Evolutionary conservation across 2,888 invertebrate species (phyloP).

Genomic region (Hirtodrosophila trivittata): DNA sequence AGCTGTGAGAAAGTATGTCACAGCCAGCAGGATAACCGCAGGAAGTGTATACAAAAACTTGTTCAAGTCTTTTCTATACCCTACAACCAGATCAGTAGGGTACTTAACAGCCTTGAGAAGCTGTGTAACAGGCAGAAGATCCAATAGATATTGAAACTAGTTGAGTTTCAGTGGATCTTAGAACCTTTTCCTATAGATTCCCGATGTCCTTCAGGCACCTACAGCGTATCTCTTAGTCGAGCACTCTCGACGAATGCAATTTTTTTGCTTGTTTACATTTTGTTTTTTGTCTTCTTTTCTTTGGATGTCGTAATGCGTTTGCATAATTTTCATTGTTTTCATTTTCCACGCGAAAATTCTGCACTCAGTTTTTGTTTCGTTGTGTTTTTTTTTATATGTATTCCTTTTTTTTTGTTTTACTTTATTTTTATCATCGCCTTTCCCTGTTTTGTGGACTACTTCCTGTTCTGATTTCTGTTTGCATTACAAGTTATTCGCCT

Average conservation of each 20-base stretch:
- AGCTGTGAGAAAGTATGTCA: neutral
- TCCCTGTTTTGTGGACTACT: conserved; percentile 37
- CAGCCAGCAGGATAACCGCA: too few species aligned
- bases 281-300: conserved; percentile 10
- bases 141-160: too few species aligned
- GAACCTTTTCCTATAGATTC: too few species aligned
- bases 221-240: too few species aligned
- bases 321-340: conserved; percentile 79
- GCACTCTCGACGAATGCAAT: too few species aligned
- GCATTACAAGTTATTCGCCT: conserved; percentile 70
- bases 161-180: too few species aligned
- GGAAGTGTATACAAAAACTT: too few species aligned
- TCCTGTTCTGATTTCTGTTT: conserved; percentile 76
- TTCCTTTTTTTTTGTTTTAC: conserved; percentile 3
- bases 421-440: conserved; percentile 19
- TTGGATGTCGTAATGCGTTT: conserved; percentile 61
- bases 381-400: conserved; percentile 9
- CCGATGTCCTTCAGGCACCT: too few species aligned
- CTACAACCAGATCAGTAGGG: too few species aligned
- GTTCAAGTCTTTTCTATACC: too few species aligned
- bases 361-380: conserved; percentile 44
- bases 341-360: conserved; percentile 69
- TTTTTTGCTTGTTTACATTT: conserved; percentile 13
- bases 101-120: too few species aligned
- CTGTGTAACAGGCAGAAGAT: too few species aligned